These are phyloP conservation scores for Radopholus similis DNA, from an alignment of 1,140 invertebrate genomes.

Conservation along the genomic window DNA sequence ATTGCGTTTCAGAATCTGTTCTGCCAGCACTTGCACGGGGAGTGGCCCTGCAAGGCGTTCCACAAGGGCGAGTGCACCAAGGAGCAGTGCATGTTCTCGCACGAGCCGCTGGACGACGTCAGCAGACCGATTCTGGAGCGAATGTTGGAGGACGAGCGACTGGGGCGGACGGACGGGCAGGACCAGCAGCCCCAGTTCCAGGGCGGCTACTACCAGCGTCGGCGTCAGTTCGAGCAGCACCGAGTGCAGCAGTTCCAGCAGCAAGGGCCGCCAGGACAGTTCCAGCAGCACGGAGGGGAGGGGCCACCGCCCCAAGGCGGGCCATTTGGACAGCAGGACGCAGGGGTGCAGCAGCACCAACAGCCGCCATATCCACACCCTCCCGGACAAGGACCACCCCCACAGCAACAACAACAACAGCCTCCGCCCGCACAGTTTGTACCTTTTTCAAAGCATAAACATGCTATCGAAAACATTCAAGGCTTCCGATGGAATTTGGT, in stretches of 20 bases:
- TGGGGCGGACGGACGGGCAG: constrained; percentile 16
- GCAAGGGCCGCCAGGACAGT: not conserved
- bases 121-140: constrained; percentile 52
- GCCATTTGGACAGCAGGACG: not conserved
- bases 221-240: not conserved
- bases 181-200: not conserved
- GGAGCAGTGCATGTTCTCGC: constrained; percentile 54
- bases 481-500: not conserved
- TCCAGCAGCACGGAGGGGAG: not conserved
- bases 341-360: not conserved
- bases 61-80: constrained; percentile 54
- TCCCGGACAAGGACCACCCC: not conserved
- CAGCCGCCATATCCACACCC: not conserved
- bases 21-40: constrained; percentile 56
- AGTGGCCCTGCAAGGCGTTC: constrained; percentile 56
- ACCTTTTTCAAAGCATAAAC: not conserved
- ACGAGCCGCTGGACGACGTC: constrained; percentile 51
- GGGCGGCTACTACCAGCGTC: not conserved
- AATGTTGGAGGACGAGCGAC: constrained; percentile 37
- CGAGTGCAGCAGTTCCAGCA: not conserved
- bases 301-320: not conserved
- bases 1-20: constrained; percentile 14
- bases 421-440: not conserved
- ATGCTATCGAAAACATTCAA: not conserved
- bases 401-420: not conserved